These are phyloP conservation scores for Yponomeuta cagnagella DNA, from an alignment of 2,888 invertebrate genomes.

Conservation along the genomic window DNA sequence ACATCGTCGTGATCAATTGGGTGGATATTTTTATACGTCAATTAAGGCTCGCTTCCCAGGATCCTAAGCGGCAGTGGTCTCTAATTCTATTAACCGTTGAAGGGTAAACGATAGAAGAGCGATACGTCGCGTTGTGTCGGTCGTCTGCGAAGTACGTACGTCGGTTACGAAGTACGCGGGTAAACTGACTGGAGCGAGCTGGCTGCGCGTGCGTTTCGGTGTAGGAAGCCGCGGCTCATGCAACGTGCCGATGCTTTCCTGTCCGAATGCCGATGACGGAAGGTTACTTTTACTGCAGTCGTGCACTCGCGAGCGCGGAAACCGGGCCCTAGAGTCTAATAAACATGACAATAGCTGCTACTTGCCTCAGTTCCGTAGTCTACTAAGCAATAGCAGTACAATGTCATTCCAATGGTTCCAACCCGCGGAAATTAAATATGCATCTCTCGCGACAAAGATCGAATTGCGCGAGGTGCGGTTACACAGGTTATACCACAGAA, in stretches of 20 bases:
- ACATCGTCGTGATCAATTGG: neutral
- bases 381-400: no score
- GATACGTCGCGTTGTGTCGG: constrained; percentile 29
- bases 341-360: no score
- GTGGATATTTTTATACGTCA: constrained; percentile 1
- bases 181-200: constrained; percentile 32
- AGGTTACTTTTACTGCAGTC: constrained; percentile 60
- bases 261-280: constrained; percentile 57
- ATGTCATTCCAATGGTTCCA: no score
- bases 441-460: no score
- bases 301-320: neutral
- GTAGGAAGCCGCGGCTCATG: constrained; percentile 24
- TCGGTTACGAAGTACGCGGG: constrained; percentile 56
- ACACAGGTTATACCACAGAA: no score
- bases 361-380: no score
- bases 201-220: constrained; percentile 43
- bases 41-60: constrained; percentile 5
- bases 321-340: neutral
- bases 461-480: no score
- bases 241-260: constrained; percentile 58
- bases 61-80: neutral
- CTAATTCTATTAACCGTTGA: neutral
- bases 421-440: no score
- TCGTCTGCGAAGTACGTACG: constrained; percentile 32
- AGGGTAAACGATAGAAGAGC: neutral